Conservation (phyloP, 1,140 invertebrate genomes). For the Diplogasteroides magnus region DNA sequence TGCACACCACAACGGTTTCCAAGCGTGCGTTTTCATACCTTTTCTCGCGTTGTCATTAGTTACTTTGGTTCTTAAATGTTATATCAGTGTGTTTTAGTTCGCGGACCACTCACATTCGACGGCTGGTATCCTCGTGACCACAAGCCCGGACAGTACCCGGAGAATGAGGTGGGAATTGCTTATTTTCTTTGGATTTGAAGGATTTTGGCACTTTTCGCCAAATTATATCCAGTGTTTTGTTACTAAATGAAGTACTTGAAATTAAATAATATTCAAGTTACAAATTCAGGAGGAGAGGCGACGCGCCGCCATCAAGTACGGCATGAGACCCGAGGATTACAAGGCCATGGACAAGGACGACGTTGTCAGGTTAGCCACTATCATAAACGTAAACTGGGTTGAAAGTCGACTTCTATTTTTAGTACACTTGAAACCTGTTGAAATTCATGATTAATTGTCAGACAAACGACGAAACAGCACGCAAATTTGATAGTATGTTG, state of each 20-base stretch:
- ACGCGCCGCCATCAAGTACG: slow-evolving; percentile 48
- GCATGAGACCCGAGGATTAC: slow-evolving; percentile 52
- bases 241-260: no score
- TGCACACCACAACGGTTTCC: not conserved
- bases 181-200: no score
- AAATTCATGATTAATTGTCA: no score
- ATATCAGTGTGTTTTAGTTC: slow-evolving; percentile 23
- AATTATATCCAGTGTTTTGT: no score
- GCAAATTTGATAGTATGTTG: not conserved
- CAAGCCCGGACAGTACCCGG: slow-evolving; percentile 42
- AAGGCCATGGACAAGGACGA: slow-evolving; percentile 25
- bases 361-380: slow-evolving; percentile 18
- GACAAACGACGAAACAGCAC: no score
- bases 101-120: slow-evolving; percentile 40
- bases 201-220: no score
- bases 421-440: no score
- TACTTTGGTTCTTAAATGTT: not conserved
- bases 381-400: no score
- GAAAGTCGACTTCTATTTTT: not conserved
- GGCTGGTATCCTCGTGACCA: slow-evolving; percentile 53
- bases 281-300: slow-evolving; percentile 40
- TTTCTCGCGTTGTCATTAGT: slow-evolving; percentile 1
- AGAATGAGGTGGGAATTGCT: slow-evolving; percentile 37
- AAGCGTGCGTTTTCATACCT: slow-evolving; percentile 10
- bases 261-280: not conserved